Percentiles rank a stretch among this genome's conserved stretches.
Evolutionary conservation across 2,888 invertebrate species (phyloP).

Genomic region (Xylota segnis): DNA sequence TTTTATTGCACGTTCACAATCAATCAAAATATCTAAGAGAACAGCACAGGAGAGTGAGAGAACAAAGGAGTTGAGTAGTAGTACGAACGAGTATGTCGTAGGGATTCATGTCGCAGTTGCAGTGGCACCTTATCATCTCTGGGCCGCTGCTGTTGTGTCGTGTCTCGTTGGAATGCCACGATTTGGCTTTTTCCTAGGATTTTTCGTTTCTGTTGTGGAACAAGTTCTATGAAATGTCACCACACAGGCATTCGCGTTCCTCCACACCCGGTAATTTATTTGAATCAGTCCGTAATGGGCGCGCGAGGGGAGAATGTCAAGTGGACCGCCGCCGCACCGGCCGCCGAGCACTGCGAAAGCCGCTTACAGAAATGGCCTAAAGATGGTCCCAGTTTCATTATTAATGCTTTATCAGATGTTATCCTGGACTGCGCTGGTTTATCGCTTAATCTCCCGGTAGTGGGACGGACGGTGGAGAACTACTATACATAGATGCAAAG

Average conservation of each 20-base stretch:
- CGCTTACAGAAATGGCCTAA: slow-evolving; percentile 26
- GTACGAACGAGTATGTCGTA: no score
- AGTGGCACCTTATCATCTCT: slow-evolving; percentile 63
- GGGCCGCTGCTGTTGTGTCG: slow-evolving; percentile 47
- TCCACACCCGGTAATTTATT: slow-evolving; percentile 55
- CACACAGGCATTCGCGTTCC: slow-evolving; percentile 15
- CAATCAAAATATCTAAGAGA: slow-evolving; percentile 60
- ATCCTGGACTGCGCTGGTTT: slow-evolving; percentile 57
- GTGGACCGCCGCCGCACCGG: slow-evolving; percentile 40
- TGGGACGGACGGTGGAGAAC: slow-evolving; percentile 17
- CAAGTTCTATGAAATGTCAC: slow-evolving; percentile 58
- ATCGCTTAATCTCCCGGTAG: slow-evolving; percentile 70
- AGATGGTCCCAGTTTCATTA: slow-evolving; percentile 54
- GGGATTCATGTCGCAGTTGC: slow-evolving; percentile 38
- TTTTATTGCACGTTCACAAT: slow-evolving; percentile 61
- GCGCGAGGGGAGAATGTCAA: slow-evolving; percentile 50
- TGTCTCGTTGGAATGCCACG: slow-evolving; percentile 70
- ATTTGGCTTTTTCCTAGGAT: slow-evolving; percentile 56
- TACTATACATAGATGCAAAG: slow-evolving; percentile 28
- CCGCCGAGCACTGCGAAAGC: neutral
- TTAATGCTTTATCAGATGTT: slow-evolving; percentile 64
- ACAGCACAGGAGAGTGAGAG: neutral
- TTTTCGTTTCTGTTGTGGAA: slow-evolving; percentile 22
- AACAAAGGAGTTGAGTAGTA: neutral
- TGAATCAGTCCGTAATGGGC: slow-evolving; percentile 20